phyloP scores from a whole-genome alignment of 1,140 invertebrate genomes.

The Sarcophaga bullata region DNA sequence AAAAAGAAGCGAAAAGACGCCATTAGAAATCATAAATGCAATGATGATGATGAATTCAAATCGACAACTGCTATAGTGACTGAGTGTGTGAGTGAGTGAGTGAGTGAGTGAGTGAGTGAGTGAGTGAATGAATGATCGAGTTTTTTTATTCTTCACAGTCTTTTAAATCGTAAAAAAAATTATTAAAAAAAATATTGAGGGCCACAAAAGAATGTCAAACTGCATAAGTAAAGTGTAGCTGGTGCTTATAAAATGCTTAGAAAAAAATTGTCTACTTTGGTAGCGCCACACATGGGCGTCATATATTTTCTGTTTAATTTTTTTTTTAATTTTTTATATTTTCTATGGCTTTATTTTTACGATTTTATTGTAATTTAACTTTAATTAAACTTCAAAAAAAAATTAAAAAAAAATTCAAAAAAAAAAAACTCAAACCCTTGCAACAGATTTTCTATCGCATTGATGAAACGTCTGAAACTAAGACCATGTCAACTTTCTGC shows the following conservation, averaged over 20 bases:
- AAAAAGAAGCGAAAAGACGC: not conserved
- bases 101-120: too few relatives aligned
- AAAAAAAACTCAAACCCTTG: too few relatives aligned
- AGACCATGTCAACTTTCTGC: too few relatives aligned
- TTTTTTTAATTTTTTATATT: not conserved
- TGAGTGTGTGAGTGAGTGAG: too few relatives aligned
- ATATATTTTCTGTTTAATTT: too few relatives aligned
- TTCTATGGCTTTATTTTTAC: too few relatives aligned
- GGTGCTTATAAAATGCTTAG: not conserved
- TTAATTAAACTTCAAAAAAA: slow-evolving; percentile 4
- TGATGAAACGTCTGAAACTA: too few relatives aligned
- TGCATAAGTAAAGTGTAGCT: not conserved
- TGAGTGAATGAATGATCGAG: too few relatives aligned
- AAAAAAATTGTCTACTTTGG: not conserved
- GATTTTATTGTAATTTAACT: not conserved
- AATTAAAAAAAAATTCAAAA: too few relatives aligned
- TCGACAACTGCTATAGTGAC: not conserved
- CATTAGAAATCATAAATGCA: slow-evolving; percentile 12
- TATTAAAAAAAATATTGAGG: too few relatives aligned
- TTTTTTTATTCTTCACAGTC: not conserved
- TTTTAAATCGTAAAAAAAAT: not conserved
- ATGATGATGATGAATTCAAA: slow-evolving; percentile 21
- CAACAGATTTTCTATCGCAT: too few relatives aligned
- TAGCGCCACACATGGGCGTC: slow-evolving; percentile 5
- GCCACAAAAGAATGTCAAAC: not conserved